Percentiles rank a stretch among this genome's conserved stretches.
These are phyloP conservation scores for Diceros bicornis DNA, from an alignment of 2,797 vertebrate species.

Conservation along the genomic window DNA sequence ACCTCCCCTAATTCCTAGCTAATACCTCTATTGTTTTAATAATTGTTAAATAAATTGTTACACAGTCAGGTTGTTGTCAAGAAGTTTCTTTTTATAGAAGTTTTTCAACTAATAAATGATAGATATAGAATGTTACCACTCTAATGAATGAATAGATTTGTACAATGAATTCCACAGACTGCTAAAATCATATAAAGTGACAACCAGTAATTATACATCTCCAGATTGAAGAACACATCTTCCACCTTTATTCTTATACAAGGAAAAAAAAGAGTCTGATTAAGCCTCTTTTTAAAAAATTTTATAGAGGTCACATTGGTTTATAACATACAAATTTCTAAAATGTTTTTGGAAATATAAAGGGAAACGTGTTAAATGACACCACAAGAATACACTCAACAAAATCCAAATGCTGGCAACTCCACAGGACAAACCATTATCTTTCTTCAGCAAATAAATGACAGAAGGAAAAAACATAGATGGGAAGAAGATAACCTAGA, in stretches of 20 bases:
- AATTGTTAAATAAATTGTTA: neutral
- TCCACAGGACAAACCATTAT: neutral
- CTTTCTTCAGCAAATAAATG: neutral
- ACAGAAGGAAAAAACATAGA: neutral
- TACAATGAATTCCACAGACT: neutral
- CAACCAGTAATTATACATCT: neutral
- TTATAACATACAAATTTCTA: neutral
- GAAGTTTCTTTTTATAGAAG: neutral
- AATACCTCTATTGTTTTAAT: neutral
- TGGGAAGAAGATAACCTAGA: neutral
- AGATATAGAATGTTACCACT: neutral
- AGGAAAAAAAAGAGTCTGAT: neutral
- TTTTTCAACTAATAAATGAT: neutral
- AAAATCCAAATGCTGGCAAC: neutral
- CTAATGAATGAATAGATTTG: neutral
- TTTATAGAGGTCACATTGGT: no score
- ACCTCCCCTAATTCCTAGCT: neutral
- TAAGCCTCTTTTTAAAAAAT: neutral
- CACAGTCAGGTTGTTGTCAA: neutral
- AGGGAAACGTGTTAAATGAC: neutral
- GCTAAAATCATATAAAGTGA: neutral
- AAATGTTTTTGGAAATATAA: neutral
- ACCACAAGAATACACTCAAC: neutral
- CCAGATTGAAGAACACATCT: neutral
- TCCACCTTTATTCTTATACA: neutral